Evolutionary conservation across 2,888 invertebrate genomes (phyloP).

Genomic region (Pycnomerus fuliginosus): DNA sequence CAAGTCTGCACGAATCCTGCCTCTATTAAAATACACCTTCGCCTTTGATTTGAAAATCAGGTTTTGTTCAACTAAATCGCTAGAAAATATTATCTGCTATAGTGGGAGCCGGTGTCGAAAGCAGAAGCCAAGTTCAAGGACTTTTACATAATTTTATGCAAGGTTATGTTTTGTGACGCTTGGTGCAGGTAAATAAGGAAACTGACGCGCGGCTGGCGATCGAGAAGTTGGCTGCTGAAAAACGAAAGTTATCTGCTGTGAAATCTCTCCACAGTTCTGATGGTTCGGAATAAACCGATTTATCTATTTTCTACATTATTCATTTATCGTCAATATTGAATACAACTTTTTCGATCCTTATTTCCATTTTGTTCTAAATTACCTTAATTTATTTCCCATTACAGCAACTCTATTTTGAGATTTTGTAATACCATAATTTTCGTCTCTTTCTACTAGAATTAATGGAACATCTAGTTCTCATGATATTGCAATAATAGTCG

Average conservation of each 20-base stretch:
- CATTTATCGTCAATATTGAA: no score
- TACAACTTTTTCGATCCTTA: no score
- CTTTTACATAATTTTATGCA: slow-evolving; percentile 13
- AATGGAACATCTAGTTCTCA: no score
- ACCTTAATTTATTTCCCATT: no score
- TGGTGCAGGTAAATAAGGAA: neutral
- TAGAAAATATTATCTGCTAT: neutral
- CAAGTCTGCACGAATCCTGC: neutral
- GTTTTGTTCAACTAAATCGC: neutral
- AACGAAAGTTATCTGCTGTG: neutral
- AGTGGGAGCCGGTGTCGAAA: slow-evolving; percentile 8
- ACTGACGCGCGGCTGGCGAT: neutral
- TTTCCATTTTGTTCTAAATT: no score
- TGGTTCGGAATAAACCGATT: neutral
- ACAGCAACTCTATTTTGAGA: no score
- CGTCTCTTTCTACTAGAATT: no score
- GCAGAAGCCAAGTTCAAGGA: slow-evolving; percentile 26
- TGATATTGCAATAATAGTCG: no score
- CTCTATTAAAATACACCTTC: neutral
- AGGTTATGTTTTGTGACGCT: slow-evolving; percentile 9
- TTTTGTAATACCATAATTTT: no score
- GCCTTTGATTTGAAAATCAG: neutral
- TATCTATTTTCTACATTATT: no score
- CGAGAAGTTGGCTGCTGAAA: neutral
- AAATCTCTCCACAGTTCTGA: no score